These are phyloP conservation scores for Teleogryllus occipitalis DNA, from an alignment of 1,140 invertebrate genomes.

Conservation along the genomic window DNA sequence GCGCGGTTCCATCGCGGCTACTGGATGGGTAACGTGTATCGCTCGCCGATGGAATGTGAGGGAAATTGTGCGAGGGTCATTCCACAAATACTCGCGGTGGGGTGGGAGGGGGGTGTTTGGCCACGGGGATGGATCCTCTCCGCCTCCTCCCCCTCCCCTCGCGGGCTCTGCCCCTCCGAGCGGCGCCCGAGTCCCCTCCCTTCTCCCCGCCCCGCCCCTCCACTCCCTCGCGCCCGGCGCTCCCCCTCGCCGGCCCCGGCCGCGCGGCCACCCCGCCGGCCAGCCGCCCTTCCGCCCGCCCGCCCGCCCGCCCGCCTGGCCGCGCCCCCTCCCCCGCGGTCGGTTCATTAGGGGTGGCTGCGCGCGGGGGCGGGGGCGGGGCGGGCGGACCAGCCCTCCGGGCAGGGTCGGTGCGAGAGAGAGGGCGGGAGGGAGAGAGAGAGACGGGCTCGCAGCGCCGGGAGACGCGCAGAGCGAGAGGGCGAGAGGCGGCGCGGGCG, in stretches of 20 bases:
- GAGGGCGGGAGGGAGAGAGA: background rate
- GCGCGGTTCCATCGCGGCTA: slow-evolving; percentile 12
- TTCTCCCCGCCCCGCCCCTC: background rate
- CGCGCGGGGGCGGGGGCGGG: too few species aligned
- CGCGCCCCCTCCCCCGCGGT: slow-evolving; percentile 2
- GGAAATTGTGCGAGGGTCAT: slow-evolving; percentile 13
- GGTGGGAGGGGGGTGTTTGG: background rate
- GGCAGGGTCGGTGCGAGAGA: background rate
- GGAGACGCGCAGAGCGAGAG: background rate
- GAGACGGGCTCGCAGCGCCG: background rate
- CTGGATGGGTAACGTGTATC: slow-evolving; percentile 12
- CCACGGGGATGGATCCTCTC: slow-evolving; percentile 3
- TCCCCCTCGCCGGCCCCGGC: background rate
- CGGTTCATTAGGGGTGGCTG: slow-evolving; percentile 15
- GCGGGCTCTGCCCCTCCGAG: background rate
- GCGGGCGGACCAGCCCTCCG: background rate
- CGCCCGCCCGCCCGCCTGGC: background rate
- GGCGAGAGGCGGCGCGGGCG: background rate
- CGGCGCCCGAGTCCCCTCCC: background rate
- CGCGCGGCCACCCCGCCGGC: background rate
- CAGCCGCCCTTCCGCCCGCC: background rate
- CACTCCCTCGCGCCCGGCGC: background rate
- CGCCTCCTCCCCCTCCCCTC: background rate
- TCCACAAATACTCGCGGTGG: slow-evolving; percentile 20
- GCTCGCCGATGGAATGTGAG: slow-evolving; percentile 14